Conservation (phyloP, 2,888 invertebrate species). For the Lingula anatina region DNA sequence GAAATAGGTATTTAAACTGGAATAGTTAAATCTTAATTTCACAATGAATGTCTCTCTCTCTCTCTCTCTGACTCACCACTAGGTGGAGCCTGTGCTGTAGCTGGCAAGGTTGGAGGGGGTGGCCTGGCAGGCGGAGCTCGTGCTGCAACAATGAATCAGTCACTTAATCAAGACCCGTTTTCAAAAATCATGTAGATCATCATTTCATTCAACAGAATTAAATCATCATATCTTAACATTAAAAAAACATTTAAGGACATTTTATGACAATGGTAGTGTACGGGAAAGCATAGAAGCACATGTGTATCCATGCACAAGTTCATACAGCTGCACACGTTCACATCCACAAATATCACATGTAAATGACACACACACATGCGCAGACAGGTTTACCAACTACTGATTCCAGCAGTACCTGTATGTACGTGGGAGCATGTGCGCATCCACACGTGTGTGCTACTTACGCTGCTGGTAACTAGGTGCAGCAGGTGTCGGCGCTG, state of each 20-base stretch:
- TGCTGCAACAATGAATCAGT: too few species aligned
- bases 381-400: too few species aligned
- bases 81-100: background rate
- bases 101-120: slow-evolving; percentile 19
- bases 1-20: too few species aligned
- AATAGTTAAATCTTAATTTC: too few species aligned
- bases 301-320: background rate
- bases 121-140: slow-evolving; percentile 21
- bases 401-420: too few species aligned
- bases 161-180: too few species aligned
- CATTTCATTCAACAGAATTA: background rate
- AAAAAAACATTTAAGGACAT: background rate
- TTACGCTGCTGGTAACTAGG: slow-evolving; percentile 41
- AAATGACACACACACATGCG: too few species aligned
- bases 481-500: slow-evolving; percentile 36
- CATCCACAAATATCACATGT: too few species aligned
- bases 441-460: too few species aligned
- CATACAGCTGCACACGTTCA: background rate
- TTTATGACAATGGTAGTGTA: background rate
- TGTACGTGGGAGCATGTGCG: too few species aligned
- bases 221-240: background rate
- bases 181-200: background rate
- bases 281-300: background rate
- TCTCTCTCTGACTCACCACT: background rate
- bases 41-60: background rate